phyloP scores from a whole-genome alignment of 2,888 invertebrate genomes.

The Drosophila incognita region DNA sequence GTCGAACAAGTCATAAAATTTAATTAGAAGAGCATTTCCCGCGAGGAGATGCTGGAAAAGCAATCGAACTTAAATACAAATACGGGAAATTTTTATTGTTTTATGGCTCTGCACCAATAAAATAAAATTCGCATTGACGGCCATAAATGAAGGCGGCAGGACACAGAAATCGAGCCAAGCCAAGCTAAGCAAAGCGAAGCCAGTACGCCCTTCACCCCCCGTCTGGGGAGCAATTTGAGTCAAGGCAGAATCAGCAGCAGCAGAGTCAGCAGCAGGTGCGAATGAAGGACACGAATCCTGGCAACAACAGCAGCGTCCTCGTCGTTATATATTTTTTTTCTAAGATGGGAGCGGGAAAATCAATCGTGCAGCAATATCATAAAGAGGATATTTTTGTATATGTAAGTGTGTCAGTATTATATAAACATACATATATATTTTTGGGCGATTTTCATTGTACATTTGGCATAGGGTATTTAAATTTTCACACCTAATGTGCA shows the following conservation, averaged over 20 bases:
- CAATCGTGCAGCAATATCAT: conserved; percentile 76
- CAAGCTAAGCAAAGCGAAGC: conserved; percentile 2
- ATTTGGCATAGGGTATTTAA: background rate
- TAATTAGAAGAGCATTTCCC: conserved; percentile 75
- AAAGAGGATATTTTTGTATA: conserved; percentile 53
- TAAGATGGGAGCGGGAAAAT: conserved; percentile 61
- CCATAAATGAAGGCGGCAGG: conserved; percentile 52
- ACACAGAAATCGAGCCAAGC: conserved; percentile 3
- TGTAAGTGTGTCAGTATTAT: background rate
- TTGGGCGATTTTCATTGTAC: background rate
- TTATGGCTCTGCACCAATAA: conserved; percentile 61
- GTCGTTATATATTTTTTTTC: conserved; percentile 7
- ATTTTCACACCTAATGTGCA: background rate
- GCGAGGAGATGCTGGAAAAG: conserved; percentile 31
- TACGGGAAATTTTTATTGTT: conserved; percentile 70
- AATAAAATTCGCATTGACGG: conserved; percentile 47
- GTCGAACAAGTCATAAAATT: conserved; percentile 71
- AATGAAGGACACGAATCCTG: conserved; percentile 53
- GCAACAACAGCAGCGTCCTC: conserved; percentile 14
- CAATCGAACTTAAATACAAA: conserved; percentile 62
- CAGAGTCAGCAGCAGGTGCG: conserved; percentile 48
- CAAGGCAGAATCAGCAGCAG: conserved; percentile 27
- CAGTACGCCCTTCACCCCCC: conserved; percentile 5
- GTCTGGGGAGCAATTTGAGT: conserved; percentile 60
- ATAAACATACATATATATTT: background rate